These are phyloP conservation scores for Tolypeutes matacus DNA, from an alignment of 2,797 vertebrate species.

Conservation along the genomic window DNA sequence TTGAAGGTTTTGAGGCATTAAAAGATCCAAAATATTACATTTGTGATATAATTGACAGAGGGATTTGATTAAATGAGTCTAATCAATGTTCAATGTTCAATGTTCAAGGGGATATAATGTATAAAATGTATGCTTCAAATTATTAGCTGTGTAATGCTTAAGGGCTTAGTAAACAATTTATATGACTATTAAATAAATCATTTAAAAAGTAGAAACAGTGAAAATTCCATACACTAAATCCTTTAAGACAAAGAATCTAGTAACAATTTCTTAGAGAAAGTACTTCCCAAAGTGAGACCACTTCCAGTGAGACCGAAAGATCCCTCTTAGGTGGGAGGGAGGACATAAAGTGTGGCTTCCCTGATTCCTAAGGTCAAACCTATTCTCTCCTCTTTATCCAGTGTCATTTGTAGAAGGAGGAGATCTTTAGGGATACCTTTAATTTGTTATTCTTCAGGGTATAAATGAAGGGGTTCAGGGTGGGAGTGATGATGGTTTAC, in stretches of 20 bases:
- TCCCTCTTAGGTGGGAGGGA: not conserved
- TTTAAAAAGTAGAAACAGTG: not conserved
- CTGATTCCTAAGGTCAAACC: no score
- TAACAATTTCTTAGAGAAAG: no score
- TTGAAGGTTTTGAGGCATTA: not conserved
- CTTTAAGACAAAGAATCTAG: not conserved
- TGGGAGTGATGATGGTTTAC: constrained; percentile 65
- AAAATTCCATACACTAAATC: not conserved
- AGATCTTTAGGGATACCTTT: not conserved
- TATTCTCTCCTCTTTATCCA: not conserved
- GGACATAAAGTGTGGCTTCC: not conserved
- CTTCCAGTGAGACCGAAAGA: not conserved
- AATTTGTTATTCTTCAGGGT: constrained; percentile 64
- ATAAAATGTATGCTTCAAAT: not conserved
- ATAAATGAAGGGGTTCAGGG: constrained; percentile 72
- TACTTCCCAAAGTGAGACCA: no score
- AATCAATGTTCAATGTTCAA: not conserved
- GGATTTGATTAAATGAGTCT: not conserved
- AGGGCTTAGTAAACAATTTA: not conserved
- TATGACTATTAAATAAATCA: not conserved
- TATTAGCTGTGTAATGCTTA: not conserved
- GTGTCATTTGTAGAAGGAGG: not conserved
- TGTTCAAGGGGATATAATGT: not conserved
- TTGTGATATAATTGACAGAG: not conserved
- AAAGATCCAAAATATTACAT: not conserved